Percentiles rank a stretch among this genome's conserved stretches.
Conservation (phyloP, 1,140 invertebrate species). For the Drosophila burlai region DNA sequence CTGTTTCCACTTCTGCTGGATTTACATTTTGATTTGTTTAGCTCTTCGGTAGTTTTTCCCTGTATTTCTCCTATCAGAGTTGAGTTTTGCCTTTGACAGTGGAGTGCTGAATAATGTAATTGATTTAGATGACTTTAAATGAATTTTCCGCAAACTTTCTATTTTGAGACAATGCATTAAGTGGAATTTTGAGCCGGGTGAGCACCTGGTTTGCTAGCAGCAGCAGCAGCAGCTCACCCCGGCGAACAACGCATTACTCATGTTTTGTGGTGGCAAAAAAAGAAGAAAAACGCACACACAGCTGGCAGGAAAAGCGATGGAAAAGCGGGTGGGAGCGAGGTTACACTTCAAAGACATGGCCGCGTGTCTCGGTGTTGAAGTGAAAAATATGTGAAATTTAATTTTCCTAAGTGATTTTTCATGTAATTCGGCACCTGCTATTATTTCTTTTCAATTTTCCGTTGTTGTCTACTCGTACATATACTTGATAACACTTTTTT, state of each 20-base stretch:
- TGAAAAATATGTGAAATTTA: conserved; percentile 84
- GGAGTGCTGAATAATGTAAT: conserved; percentile 51
- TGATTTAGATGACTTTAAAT: conserved; percentile 62
- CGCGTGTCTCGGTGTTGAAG: conserved; percentile 63
- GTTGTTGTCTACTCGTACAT: conserved; percentile 27
- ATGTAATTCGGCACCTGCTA: conserved; percentile 83
- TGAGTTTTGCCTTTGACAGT: conserved; percentile 25
- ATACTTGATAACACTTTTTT: conserved; percentile 70
- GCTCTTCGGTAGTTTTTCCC: conserved; percentile 34
- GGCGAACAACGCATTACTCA: conserved; percentile 72
- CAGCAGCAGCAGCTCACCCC: conserved; percentile 20
- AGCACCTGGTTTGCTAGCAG: conserved; percentile 49
- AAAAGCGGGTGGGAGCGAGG: conserved; percentile 14
- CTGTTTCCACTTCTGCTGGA: conserved; percentile 12
- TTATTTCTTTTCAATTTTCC: conserved; percentile 81
- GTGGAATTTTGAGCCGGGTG: conserved; percentile 43
- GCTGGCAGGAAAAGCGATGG: conserved; percentile 29
- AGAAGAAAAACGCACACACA: conserved; percentile 21
- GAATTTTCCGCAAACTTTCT: conserved; percentile 45
- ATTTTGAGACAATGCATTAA: conserved; percentile 65
- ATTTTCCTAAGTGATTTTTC: conserved; percentile 84
- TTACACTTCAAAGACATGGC: conserved; percentile 76
- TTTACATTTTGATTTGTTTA: conserved; percentile 57
- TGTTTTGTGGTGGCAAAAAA: conserved; percentile 66
- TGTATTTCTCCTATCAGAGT: conserved; percentile 4